phyloP scores from a whole-genome alignment of 1,140 invertebrate species.

The Orchesella cincta region DNA sequence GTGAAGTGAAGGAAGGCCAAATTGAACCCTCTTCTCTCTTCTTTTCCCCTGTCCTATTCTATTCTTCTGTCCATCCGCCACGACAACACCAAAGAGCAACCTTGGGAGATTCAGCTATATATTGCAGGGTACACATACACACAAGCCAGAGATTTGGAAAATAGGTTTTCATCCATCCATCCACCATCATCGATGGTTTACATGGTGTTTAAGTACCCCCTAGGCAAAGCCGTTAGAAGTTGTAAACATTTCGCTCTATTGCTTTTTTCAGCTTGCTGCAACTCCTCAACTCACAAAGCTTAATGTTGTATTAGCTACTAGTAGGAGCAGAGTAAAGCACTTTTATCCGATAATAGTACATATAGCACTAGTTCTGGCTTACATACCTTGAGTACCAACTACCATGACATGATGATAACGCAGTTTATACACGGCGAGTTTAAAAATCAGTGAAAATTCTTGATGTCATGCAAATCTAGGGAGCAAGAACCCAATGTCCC shows the following conservation, averaged over 20 bases:
- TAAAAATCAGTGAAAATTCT: no score
- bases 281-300: background rate
- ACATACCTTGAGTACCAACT: no score
- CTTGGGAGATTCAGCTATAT: background rate
- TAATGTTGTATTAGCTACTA: background rate
- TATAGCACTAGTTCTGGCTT: no score
- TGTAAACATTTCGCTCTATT: constrained; percentile 19
- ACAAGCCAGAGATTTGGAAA: background rate
- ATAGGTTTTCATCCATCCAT: background rate
- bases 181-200: background rate
- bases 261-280: constrained; percentile 9
- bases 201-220: constrained; percentile 17
- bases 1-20: constrained; percentile 1
- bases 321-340: no score
- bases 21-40: background rate
- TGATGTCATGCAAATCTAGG: no score
- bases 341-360: no score
- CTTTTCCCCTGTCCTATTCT: background rate
- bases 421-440: no score
- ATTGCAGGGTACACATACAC: background rate
- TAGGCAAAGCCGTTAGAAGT: constrained; percentile 20
- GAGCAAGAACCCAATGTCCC: no score
- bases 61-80: constrained; percentile 11
- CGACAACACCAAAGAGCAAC: no score
- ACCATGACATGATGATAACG: no score